These are phyloP conservation scores for Siniperca knerii DNA, from an alignment of 2,113 vertebrate species.

Conservation along the genomic window DNA sequence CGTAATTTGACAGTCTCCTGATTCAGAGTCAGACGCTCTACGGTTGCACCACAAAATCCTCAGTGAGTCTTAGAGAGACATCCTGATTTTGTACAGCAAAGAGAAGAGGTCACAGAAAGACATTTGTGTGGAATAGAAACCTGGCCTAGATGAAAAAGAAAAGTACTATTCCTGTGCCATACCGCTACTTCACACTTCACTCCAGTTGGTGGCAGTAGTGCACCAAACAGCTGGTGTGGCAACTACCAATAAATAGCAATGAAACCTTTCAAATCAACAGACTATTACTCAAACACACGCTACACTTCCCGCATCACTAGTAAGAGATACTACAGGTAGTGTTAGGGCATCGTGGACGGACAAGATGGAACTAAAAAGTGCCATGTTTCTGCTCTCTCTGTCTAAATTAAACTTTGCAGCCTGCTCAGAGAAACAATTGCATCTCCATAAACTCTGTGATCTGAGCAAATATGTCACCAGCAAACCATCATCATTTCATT, in stretches of 20 bases:
- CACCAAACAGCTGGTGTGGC: neutral
- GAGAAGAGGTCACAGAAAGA: neutral
- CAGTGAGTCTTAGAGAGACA: neutral
- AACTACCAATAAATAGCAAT: neutral
- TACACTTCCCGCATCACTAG: neutral
- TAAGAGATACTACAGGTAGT: neutral
- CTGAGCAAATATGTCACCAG: neutral
- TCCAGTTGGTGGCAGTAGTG: slow-evolving; percentile 66
- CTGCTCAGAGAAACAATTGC: neutral
- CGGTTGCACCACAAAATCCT: too few relatives aligned
- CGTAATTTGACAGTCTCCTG: neutral
- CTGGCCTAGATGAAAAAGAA: neutral
- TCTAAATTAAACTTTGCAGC: neutral
- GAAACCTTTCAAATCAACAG: neutral
- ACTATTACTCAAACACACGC: neutral
- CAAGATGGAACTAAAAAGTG: neutral
- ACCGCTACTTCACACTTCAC: neutral
- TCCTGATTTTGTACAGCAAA: neutral
- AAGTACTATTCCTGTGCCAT: neutral
- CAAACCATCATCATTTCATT: neutral
- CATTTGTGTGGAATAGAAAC: neutral
- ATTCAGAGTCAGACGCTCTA: neutral
- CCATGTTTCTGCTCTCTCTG: neutral
- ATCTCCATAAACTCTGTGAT: neutral
- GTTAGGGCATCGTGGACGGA: neutral